Evolutionary conservation across 2,797 vertebrate species (phyloP), one percentile per base, ranked within the genome.

Genomic region (Acestrorhynchus altus): DNA sequence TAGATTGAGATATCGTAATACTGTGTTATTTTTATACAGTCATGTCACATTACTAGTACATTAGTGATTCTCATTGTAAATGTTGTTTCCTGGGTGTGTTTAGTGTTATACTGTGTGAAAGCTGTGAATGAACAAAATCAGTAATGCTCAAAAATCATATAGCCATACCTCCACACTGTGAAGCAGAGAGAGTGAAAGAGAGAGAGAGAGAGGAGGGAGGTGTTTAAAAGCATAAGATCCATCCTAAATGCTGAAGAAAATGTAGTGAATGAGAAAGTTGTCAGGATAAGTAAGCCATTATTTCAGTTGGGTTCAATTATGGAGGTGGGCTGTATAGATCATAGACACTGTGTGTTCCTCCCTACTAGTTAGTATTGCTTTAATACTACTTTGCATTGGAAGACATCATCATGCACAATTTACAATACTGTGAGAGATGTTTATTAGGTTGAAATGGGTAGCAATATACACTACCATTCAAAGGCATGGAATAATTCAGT

Each of bases 151-250:
- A 80, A 49, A 76, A 87, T 79, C 81, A 88, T 83, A 69, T 76
- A 84, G 83, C 80, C 83, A 84, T 84, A 76, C 66, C 67, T 81
- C 83, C 80, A 89, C 91, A 93, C 92, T 93, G 92, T 93, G 92
- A 92, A 64, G 52, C 11, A 51, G 26, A 76, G 44, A 44, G 24
- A 75, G 71, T 67, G 44, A 49, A 20, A 57, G 20, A 26, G 31
- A 18, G 16, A 26, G 16, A 42, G 59, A 46, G 20, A 28, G 24
- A 35, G 11, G n/a, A 9, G n/a, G 9, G 13, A 5, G 39, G 35
- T 16, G 9, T 5, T 26, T 15, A 39, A n/a, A 47, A 13, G 52
- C 1, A 20, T 26, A 52, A 18, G 18, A 26, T 56, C n/a, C n/a
- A n/a, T n/a, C n/a, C n/a, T n/a, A n/a, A n/a, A n/a, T n/a, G n/a